Evolutionary conservation across 1,140 invertebrate species (phyloP), one percentile per base, ranked within the genome.

Genomic region (Drosophila yakuba): DNA sequence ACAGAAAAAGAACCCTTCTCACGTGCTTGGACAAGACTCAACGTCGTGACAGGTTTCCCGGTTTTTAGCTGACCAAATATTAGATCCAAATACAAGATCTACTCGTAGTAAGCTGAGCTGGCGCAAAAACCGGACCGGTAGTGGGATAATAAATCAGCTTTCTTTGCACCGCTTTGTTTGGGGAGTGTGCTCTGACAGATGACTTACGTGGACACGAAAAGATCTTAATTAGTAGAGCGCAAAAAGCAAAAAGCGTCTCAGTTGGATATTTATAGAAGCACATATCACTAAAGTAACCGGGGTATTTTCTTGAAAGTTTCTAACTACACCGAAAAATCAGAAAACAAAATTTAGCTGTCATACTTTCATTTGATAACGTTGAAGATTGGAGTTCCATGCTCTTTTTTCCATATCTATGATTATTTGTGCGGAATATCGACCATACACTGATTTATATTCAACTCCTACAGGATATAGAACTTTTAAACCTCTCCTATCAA

Each of bases 91-190:
- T 57, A 71, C 20, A 50, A 69, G 35, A 41, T 36, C 48, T 35
- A 20, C 20, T 20, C 20, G 20, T 20, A 32, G 8, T 10, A 51
- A 11, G 17, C 50, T 39, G 7, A 50, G 32, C 10, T 66, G 23
- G 6, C 32, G 14, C 28, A 63, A 60, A 66, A 64, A 51, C 44
- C 15, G 6, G 17, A 57, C 43, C 36, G 43, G 64, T 69, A 57
- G 63, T 32, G 17, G 36, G 15, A n/a, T 47, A 48, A 58, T 71
- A 71, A 71, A 71, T 71, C 66, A 71, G 67, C 35, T 47, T 23
- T 14, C 36, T 44, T 71, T 56, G 68, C 67, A 68, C 58, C 20
- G 15, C 43, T 25, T 12, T 48, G 44, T 66, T 66, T 67, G 62
- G n/a, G 14, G n/a, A 15, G 28, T 61, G 39, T 44, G 10, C 39